These are phyloP conservation scores for Sardinella longiceps DNA, from an alignment of 2,797 vertebrate genomes.

Conservation along the genomic window DNA sequence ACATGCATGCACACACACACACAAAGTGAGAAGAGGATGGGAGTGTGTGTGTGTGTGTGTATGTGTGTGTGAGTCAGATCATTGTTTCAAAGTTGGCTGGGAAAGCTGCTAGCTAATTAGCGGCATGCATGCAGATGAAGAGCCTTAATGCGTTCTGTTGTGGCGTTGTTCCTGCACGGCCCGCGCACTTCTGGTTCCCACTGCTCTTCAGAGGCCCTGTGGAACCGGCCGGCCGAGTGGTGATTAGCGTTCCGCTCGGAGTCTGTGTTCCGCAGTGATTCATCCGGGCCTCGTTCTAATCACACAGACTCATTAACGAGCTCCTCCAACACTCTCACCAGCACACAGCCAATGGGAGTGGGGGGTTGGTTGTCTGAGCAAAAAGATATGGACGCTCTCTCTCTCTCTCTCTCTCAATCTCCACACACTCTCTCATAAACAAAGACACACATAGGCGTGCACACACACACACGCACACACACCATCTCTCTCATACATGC, in stretches of 20 bases:
- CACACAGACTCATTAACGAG: constrained; percentile 56
- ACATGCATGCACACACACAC: background rate
- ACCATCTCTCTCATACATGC: too few relatives aligned
- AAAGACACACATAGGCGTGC: too few relatives aligned
- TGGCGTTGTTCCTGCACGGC: background rate
- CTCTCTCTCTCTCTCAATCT: too few relatives aligned
- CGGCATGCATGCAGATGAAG: constrained; percentile 37
- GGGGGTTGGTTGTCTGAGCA: too few relatives aligned
- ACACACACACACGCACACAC: too few relatives aligned
- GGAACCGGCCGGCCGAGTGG: constrained; percentile 48
- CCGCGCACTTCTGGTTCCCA: background rate
- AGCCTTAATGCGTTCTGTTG: constrained; percentile 39
- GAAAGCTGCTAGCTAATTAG: constrained; percentile 48
- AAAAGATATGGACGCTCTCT: too few relatives aligned
- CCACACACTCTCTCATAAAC: too few relatives aligned
- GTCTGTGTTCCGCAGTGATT: constrained; percentile 55
- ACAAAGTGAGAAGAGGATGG: constrained; percentile 23
- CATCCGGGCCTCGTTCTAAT: constrained; percentile 54
- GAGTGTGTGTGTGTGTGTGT: background rate
- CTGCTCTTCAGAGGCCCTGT: constrained; percentile 42
- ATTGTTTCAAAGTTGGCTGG: constrained; percentile 46
- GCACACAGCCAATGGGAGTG: background rate
- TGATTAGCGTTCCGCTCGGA: constrained; percentile 60
- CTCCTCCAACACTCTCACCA: background rate
- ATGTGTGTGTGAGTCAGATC: too few relatives aligned